phyloP scores from a whole-genome alignment of 2,797 vertebrate genomes.

The Myotis pilosus region DNA sequence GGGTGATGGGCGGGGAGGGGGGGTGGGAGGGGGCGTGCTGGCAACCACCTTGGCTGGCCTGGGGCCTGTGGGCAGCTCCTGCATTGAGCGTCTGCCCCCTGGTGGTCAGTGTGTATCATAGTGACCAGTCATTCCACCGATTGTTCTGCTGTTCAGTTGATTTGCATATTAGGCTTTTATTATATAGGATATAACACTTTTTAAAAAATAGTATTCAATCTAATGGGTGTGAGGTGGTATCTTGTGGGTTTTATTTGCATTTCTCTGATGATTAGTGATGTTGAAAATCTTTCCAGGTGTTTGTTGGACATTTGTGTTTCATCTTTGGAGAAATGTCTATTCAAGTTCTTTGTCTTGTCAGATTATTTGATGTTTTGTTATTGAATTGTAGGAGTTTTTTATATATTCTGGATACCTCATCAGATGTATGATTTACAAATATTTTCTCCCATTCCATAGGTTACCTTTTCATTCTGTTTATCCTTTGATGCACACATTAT shows the following conservation, averaged over 20 bases:
- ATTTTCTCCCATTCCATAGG: background rate
- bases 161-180: no score
- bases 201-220: background rate
- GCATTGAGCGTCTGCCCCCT: no score
- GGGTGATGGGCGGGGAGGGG: no score
- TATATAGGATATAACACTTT: no score
- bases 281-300: background rate
- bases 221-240: background rate
- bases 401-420: background rate
- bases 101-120: no score
- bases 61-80: no score
- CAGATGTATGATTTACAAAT: background rate
- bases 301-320: background rate
- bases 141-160: no score
- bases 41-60: no score
- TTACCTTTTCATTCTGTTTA: background rate
- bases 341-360: background rate
- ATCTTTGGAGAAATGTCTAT: background rate
- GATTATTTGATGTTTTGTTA: background rate
- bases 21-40: no score
- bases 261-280: background rate
- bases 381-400: background rate
- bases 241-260: background rate
- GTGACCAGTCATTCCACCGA: no score
- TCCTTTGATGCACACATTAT: background rate